These are phyloP conservation scores for Neopelma chrysocephalum DNA, from an alignment of 2,797 vertebrate genomes.

Conservation along the genomic window DNA sequence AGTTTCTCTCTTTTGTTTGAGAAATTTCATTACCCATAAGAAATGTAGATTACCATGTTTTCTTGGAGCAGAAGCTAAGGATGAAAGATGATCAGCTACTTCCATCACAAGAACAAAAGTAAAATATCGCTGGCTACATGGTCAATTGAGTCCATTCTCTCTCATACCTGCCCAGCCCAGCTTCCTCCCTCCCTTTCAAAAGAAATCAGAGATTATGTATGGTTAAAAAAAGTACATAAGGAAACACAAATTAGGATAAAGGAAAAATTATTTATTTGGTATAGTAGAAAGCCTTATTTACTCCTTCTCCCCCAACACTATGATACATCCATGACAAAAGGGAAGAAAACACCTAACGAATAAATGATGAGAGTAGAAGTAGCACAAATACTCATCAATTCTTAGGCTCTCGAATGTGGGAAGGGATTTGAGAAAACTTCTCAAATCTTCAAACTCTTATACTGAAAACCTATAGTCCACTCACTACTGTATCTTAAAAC, in stretches of 20 bases:
- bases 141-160: background rate
- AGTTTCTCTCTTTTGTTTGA: background rate
- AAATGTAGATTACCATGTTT: background rate
- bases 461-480: background rate
- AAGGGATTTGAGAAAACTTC: background rate
- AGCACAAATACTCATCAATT: background rate
- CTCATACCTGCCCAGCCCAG: background rate
- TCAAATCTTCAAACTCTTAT: background rate
- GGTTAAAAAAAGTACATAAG: background rate
- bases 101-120: background rate
- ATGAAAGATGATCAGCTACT: background rate
- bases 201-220: background rate
- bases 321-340: background rate
- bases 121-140: background rate
- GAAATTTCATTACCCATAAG: background rate
- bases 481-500: background rate
- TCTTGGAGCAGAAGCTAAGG: background rate
- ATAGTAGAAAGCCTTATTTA: background rate
- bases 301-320: background rate
- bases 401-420: background rate
- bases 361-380: background rate
- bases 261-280: background rate
- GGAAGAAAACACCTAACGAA: background rate
- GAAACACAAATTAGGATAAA: background rate
- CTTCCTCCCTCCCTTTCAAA: background rate